Base-by-base conservation (phyloP, 53 echinoderm and acorn worm genomes). In the Echinometra lucunter region DNA sequence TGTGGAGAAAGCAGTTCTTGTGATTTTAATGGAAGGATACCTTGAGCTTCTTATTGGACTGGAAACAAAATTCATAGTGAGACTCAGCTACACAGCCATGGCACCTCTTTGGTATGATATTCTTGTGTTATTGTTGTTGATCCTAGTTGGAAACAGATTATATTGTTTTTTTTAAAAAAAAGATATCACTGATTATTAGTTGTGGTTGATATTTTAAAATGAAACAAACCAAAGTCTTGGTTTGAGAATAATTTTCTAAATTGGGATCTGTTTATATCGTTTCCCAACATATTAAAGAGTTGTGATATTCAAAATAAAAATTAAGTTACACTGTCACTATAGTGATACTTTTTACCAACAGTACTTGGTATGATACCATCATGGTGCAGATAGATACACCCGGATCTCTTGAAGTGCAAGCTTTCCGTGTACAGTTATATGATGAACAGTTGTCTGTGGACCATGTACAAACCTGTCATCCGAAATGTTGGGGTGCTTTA, bases 361-460 rank as follows among this genome's bases (percentile, higher is more conserved):
- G 91, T 45, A 60, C 91, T 2, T 91, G 91, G 91, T 91, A 44
- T 69, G 91, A 91, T 91, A 91, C 91, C 91, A 25, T 70, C n/a
- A 9, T 91, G 72, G 70, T 91, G 69, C 69, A 66, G 17, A 42
- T n/a, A 45, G 30, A 45, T 18, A 25, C n/a, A 30, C n/a, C 91
- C n/a, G 91, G 30, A 5, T 21, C 10, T 67, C 45, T 45, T 44
- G 44, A 44, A 38, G 45, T 91, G 3, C 69, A 67, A n/a, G 91
- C 32, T 66, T 67, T 27, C n/a, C 58, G 63, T 23, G 60, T 91
- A 27, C 23, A 45, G 45, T 45, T 40, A 42, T 25, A 91, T 37
- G 69, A 28, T 45, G 66, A 69, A 66, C 23, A 35, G 18, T 9
- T 44, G 18, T 60, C 69, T 37, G 45, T 91, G 42, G 45, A 66